phyloP scores from a whole-genome alignment of 2,113 vertebrate genomes.

The Candoia aspera region DNA sequence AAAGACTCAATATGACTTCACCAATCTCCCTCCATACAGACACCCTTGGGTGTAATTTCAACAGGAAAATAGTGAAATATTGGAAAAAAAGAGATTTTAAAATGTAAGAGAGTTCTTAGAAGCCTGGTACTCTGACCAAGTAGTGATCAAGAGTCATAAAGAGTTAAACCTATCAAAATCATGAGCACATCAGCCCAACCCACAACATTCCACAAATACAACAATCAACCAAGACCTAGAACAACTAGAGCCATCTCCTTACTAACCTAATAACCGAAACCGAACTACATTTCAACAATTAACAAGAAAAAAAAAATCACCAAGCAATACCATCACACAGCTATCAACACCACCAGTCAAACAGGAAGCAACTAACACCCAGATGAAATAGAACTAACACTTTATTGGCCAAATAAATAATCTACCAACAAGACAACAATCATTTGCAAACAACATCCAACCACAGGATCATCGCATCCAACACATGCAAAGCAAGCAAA shows the following conservation, averaged over 20 bases:
- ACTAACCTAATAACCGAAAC: neutral
- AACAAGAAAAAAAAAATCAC: neutral
- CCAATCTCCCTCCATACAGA: neutral
- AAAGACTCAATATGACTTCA: neutral
- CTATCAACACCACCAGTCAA: neutral
- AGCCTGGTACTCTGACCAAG: neutral
- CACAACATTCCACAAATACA: neutral
- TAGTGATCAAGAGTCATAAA: neutral
- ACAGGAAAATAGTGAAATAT: neutral
- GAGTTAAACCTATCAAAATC: neutral
- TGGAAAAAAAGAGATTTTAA: neutral
- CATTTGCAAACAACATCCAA: neutral
- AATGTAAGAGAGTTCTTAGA: neutral
- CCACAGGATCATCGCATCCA: neutral
- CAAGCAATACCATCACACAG: neutral
- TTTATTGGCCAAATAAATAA: neutral
- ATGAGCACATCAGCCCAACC: neutral
- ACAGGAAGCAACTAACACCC: neutral
- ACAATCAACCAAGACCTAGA: neutral
- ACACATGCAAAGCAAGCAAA: neutral
- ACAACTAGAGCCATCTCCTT: neutral
- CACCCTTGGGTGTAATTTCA: neutral
- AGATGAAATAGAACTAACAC: neutral
- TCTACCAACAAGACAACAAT: neutral
- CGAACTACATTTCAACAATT: neutral